phyloP scores from a whole-genome alignment of 2,797 vertebrate genomes.

The Enteromius radiatus region DNA sequence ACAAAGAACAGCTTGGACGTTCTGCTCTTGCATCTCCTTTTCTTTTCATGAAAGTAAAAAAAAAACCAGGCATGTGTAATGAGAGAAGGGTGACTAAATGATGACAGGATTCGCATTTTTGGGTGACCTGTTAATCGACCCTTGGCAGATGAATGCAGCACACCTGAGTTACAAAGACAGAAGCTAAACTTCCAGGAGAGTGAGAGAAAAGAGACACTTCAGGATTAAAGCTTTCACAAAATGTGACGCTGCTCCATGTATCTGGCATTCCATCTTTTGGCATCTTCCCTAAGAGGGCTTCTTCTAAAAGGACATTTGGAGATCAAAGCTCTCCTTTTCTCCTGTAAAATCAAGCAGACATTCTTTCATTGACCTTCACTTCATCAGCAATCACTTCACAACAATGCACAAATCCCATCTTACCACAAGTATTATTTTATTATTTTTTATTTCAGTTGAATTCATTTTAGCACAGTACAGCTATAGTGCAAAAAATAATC shows the following conservation, averaged over 20 bases:
- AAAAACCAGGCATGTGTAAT: not conserved
- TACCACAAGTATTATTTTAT: not conserved
- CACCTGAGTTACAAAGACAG: constrained; percentile 32
- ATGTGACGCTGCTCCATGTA: constrained; percentile 45
- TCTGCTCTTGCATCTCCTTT: not conserved
- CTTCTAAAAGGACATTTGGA: constrained; percentile 48
- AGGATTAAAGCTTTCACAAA: constrained; percentile 50
- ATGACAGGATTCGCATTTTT: constrained; percentile 18
- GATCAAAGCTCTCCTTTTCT: constrained; percentile 44
- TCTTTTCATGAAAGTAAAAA: not conserved
- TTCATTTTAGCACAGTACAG: not conserved
- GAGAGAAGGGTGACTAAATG: constrained; percentile 11
- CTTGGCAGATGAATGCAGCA: constrained; percentile 42
- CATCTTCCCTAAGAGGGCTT: constrained; percentile 16
- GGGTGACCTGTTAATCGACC: constrained; percentile 33
- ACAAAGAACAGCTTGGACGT: not conserved
- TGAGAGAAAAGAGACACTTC: constrained; percentile 25
- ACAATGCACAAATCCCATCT: not conserved
- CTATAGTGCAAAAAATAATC: not conserved
- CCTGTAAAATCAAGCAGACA: constrained; percentile 29
- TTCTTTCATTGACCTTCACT: constrained; percentile 39
- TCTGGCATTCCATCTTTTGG: constrained; percentile 51
- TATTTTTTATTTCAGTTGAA: not conserved
- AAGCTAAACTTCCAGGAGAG: constrained; percentile 38
- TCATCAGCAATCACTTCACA: constrained; percentile 30